These are phyloP conservation scores for Graphium colonna DNA, from an alignment of 2,888 invertebrate species.

Conservation along the genomic window DNA sequence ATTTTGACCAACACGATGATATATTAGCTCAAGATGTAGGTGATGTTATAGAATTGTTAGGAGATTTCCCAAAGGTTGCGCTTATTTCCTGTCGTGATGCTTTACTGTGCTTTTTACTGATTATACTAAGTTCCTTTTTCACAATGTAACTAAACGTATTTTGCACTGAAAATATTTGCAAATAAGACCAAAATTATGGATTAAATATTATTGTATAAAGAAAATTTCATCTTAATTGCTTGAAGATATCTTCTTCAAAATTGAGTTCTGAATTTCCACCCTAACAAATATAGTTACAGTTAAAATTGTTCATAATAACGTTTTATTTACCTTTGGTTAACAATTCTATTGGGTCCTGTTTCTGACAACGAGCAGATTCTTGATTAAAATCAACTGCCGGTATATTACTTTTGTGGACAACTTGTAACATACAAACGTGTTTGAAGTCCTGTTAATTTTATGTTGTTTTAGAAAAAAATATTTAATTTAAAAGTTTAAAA, in stretches of 20 bases:
- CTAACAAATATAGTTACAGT: no score
- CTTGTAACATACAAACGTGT: constrained; percentile 64
- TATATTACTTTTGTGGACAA: constrained; percentile 65
- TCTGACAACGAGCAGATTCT: constrained; percentile 31
- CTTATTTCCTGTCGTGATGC: constrained; percentile 43
- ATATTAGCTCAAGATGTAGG: constrained; percentile 41
- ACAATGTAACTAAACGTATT: constrained; percentile 60
- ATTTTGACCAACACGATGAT: constrained; percentile 34
- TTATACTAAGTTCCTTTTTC: constrained; percentile 52
- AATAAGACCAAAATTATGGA: no score
- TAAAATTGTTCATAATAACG: no score
- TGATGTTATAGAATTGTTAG: constrained; percentile 35
- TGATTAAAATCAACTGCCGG: constrained; percentile 34
- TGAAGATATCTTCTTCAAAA: no score
- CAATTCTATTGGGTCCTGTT: constrained; percentile 57
- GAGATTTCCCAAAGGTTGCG: constrained; percentile 43
- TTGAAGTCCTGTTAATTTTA: constrained; percentile 49
- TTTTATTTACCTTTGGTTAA: constrained; percentile 54
- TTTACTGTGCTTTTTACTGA: constrained; percentile 34
- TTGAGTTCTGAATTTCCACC: no score
- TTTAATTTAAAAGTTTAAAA: neutral
- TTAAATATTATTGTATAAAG: neutral
- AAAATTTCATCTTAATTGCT: no score
- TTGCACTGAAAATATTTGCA: constrained; percentile 57
- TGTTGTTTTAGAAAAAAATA: neutral